Base-by-base conservation (phyloP, 2,113 vertebrate species). In the Mystacornis crossleyi region DNA sequence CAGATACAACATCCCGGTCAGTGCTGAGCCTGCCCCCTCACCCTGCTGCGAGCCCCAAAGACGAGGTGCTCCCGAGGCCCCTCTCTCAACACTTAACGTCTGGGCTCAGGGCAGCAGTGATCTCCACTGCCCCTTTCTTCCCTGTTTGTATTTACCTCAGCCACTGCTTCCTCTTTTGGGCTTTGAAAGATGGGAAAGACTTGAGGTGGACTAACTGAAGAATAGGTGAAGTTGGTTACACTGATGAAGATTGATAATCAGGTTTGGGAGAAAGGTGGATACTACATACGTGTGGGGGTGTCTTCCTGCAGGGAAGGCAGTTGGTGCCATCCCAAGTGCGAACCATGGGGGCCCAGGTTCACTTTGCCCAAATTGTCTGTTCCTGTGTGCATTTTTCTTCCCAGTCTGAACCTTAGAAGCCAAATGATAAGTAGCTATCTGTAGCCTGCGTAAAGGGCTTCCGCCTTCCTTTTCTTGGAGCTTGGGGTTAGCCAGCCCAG, bases 1-100 rank as follows among this genome's bases (percentile, higher is more conserved):
- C 95, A 98, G 80, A 96, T 99, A 99, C 54, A 98, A 98, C 96
- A 99, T 99, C 87, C 92, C 93, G 3, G 99, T 99, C 40, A 97
- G 97, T 98, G 79, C 38, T 33, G 69, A 18, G 58, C 28, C 18
- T 1, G 1, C 7, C 36, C 18, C 18, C 13, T 45, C 28, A 0
- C 40, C 6, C 0, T 25, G 6, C 54, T 79, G n/a, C 0, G 0
- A 17, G 45, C 29, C 45, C 21, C 12, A 28, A 55, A 23, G 23
- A 8, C 0, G 0, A 55, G n/a, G 10, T 11, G 28, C 2, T 5
- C 36, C 26, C 0, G 0, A 8, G 33, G 14, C 11, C 8, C 21
- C 8, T 54, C 43, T 45, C 38, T 23, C 58, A 8, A 12, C 14
- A 1, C 45, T 16, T 28, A 7, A 26, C 24, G 16, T n/a, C 55